A percentile compares a stretch with the other conserved stretches of the same genome.
These are phyloP conservation scores for Chlorodrepanis virens DNA, from an alignment of 2,113 vertebrate genomes.

Conservation along the genomic window DNA sequence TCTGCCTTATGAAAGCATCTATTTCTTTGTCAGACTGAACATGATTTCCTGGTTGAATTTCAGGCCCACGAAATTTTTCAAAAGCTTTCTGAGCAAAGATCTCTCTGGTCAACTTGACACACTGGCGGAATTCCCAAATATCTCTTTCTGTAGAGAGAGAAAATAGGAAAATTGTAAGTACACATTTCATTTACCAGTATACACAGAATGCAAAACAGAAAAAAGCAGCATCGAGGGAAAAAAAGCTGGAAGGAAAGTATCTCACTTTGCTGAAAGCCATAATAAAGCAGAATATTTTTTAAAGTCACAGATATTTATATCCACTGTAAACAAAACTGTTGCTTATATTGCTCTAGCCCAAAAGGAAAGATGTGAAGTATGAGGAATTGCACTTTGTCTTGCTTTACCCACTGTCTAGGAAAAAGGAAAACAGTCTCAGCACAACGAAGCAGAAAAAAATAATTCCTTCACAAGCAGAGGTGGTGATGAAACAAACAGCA, in stretches of 20 bases:
- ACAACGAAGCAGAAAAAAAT: neutral
- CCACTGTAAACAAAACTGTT: neutral
- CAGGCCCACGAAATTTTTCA: constrained; percentile 83
- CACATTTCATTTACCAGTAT: neutral
- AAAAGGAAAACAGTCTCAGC: neutral
- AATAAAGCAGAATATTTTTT: neutral
- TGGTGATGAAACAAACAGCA: neutral
- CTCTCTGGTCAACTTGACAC: constrained; percentile 86
- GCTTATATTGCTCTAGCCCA: neutral
- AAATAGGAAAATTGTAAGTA: neutral
- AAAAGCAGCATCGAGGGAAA: neutral
- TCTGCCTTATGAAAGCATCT: constrained; percentile 87
- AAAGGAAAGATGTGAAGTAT: neutral
- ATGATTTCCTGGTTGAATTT: constrained; percentile 82
- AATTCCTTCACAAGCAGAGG: neutral
- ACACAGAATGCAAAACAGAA: neutral
- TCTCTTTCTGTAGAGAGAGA: constrained; percentile 80
- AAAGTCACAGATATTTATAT: neutral
- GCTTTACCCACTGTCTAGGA: neutral
- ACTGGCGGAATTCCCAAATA: constrained; percentile 84
- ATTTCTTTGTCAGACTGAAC: constrained; percentile 87
- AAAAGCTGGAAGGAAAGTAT: neutral
- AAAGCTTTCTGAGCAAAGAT: constrained; percentile 94
- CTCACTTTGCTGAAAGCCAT: neutral
- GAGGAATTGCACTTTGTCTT: neutral